Evolutionary conservation across 2,888 invertebrate genomes (phyloP), one percentile per base, ranked within the genome.

Genomic region (Drosophila nr. perissopoda): DNA sequence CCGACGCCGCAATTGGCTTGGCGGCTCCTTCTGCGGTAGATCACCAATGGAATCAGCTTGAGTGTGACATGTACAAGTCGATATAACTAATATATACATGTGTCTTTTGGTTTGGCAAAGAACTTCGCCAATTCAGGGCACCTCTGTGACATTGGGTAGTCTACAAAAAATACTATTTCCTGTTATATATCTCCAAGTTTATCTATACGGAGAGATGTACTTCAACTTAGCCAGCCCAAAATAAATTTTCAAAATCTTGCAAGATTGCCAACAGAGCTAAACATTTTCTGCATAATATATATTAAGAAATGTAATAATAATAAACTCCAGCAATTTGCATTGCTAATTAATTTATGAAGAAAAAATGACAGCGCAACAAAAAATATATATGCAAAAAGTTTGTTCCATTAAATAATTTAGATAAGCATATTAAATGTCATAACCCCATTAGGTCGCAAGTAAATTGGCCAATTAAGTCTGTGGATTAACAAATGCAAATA

Each of bases 1-100:
- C 53, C 51, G 66, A 40, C 34, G 36, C 45, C 48, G 48, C 48
- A 76, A 73, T 80, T 80, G 70, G 80, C 77, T 65, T 42, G 51
- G 36, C 51, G 52, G 38, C 59, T 81, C 54, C 63, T 77, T 57
- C 52, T 73, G 67, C 61, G 38, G 40, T 62, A 42, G 36, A 45
- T 52, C 58, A 40, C 40, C 40, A 62, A 38, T 33, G 48, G 49
- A 38, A 52, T n/a, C n/a, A 33, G 51, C 72, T 31, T 27, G 33
- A 38, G 33, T 64, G 42, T 42, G 34, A 16, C n/a, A 51, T 65
- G 25, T 29, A 38, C 65, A 38, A 25, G 38, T 33, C 36, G 21
- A 27, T 49, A 62, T 62, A 63, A 61, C 42, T 61, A 33, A 18
- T 34, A 49, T 31, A 21, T 6, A 57, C n/a, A 42, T 57, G 21